phyloP scores from a whole-genome alignment of 64 coral and sea anemone species.

The Orbicella faveolata region DNA sequence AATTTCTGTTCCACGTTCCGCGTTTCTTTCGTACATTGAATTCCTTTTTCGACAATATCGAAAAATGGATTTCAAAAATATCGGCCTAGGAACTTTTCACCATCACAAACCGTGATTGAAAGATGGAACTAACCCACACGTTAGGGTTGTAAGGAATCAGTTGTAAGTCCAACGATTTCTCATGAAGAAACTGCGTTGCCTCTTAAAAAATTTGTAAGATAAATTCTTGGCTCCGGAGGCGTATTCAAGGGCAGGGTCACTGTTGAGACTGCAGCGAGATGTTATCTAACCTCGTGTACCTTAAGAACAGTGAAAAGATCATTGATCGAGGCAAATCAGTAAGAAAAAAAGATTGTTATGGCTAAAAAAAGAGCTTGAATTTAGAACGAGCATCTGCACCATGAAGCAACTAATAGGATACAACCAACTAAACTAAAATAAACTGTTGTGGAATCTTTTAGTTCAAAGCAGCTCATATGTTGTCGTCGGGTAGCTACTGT shows the following conservation, averaged over 20 bases:
- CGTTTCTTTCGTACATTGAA: neutral
- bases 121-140: no score
- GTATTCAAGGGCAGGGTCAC: neutral
- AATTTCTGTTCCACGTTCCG: neutral
- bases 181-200: neutral
- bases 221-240: neutral
- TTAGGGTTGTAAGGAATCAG: no score
- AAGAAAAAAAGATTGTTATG: no score
- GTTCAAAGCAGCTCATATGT: neutral
- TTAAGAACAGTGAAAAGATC: no score
- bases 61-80: no score
- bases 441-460: neutral
- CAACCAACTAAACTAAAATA: neutral
- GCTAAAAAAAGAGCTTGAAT: no score
- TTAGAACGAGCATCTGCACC: no score
- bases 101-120: no score
- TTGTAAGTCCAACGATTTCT: no score
- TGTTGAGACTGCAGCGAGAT: neutral
- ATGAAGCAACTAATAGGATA: neutral
- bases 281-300: neutral
- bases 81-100: no score
- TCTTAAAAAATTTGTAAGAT: neutral
- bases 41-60: neutral
- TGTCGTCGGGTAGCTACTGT: neutral
- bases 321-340: no score